A percentile compares a stretch with the other conserved stretches of the same genome.
Evolutionary conservation across 1,140 invertebrate species (phyloP).

Genomic region (Eufriesea mexicana): DNA sequence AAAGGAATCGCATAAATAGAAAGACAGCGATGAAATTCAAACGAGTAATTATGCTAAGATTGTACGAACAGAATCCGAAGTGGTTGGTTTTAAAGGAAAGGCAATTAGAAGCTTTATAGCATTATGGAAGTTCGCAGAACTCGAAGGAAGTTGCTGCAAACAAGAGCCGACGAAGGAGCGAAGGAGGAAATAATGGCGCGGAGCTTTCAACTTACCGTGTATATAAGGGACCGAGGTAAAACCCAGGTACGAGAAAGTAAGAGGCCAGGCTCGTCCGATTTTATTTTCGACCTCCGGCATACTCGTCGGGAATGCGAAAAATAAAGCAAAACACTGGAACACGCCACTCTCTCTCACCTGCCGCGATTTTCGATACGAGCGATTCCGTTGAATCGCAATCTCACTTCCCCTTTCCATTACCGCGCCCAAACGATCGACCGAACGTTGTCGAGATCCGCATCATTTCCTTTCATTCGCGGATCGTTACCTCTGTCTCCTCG

Average conservation of each 20-base stretch:
- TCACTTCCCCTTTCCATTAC: conserved; percentile 59
- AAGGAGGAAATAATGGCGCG: neutral
- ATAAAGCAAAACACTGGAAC: conserved; percentile 61
- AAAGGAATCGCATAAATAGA: neutral
- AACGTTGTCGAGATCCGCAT: conserved; percentile 53
- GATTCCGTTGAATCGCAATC: conserved; percentile 23
- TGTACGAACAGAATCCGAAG: neutral
- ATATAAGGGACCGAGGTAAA: conserved; percentile 45
- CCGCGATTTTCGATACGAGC: neutral
- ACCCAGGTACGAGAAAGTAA: conserved; percentile 68
- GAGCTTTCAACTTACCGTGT: conserved; percentile 49
- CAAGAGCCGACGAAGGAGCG: neutral
- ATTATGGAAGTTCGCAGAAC: neutral
- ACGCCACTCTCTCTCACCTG: conserved; percentile 52
- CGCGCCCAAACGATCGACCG: conserved; percentile 53
- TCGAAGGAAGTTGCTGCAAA: neutral
- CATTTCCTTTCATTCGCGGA: conserved; percentile 40
- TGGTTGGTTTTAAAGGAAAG: neutral
- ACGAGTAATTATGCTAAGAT: neutral
- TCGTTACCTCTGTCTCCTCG: neutral
- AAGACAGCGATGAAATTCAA: neutral
- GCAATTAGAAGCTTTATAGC: neutral
- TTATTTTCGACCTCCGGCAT: conserved; percentile 63
- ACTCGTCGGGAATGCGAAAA: conserved; percentile 53
- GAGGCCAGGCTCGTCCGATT: conserved; percentile 64